These are phyloP conservation scores for Xenopus petersii DNA, from an alignment of 2,797 vertebrate species.

Conservation along the genomic window DNA sequence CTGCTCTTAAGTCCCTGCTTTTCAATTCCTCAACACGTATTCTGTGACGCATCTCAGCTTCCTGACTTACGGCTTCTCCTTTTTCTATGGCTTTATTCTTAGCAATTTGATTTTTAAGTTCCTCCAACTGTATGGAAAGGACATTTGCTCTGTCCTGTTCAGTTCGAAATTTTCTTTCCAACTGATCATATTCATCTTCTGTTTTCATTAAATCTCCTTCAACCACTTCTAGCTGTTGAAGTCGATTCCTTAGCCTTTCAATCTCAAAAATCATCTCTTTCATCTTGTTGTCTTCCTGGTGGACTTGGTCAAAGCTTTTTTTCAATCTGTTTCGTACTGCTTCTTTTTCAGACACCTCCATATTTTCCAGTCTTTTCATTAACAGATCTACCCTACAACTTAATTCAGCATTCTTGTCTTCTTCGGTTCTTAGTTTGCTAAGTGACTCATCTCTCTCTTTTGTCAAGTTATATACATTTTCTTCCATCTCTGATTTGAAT, in stretches of 20 bases:
- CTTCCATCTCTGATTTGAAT: slow-evolving; percentile 90
- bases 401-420: slow-evolving; percentile 79
- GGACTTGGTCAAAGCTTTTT: slow-evolving; percentile 64
- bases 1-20: slow-evolving; percentile 79
- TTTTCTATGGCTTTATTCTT: slow-evolving; percentile 90
- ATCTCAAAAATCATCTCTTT: slow-evolving; percentile 84
- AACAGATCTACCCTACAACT: slow-evolving; percentile 70
- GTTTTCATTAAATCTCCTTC: slow-evolving; percentile 96
- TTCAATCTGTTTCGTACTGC: slow-evolving; percentile 63
- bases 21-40: slow-evolving; percentile 84
- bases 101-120: slow-evolving; percentile 85
- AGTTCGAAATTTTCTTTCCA: slow-evolving; percentile 88
- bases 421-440: slow-evolving; percentile 73
- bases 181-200: slow-evolving; percentile 89
- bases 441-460: slow-evolving; percentile 82
- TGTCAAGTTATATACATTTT: slow-evolving; percentile 72
- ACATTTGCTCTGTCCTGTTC: slow-evolving; percentile 90
- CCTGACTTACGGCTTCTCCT: slow-evolving; percentile 80
- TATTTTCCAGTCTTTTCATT: slow-evolving; percentile 76
- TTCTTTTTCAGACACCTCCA: slow-evolving; percentile 78
- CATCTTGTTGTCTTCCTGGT: slow-evolving; percentile 79
- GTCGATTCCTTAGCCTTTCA: slow-evolving; percentile 81
- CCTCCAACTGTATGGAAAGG: slow-evolving; percentile 83
- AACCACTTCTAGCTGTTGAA: slow-evolving; percentile 90
- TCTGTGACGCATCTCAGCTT: slow-evolving; percentile 80